Conservation (phyloP, 1,140 invertebrate genomes). For the Anoplophora glabripennis region DNA sequence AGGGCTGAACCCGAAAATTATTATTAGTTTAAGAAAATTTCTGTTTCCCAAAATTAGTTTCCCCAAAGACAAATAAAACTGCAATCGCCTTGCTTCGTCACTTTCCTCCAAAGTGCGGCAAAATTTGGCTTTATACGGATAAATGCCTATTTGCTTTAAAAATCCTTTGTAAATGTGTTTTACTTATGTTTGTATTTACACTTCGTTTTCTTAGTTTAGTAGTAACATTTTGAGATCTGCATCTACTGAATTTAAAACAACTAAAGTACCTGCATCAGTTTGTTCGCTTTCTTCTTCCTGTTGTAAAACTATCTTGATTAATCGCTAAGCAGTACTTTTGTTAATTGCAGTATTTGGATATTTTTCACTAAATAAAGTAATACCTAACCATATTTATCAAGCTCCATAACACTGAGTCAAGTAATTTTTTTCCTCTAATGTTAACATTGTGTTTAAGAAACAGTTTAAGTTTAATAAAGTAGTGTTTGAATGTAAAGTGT, state of each 20-base stretch:
- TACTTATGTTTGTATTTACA: slow-evolving; percentile 9
- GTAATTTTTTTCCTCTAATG: slow-evolving; percentile 1
- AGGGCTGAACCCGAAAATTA: too few species aligned
- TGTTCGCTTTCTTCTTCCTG: background rate
- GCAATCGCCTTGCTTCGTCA: slow-evolving; percentile 7
- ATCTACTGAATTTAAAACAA: background rate
- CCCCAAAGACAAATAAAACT: slow-evolving; percentile 16
- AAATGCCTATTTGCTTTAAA: slow-evolving; percentile 17
- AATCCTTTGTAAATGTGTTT: slow-evolving; percentile 16
- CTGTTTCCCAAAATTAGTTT: slow-evolving; percentile 14
- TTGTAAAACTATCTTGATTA: slow-evolving; percentile 23
- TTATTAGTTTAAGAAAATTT: slow-evolving; percentile 19
- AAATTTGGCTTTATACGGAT: slow-evolving; percentile 17
- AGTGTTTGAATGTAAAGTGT: background rate
- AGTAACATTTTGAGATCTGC: background rate
- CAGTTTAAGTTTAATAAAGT: slow-evolving; percentile 4
- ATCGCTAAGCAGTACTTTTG: slow-evolving; percentile 17
- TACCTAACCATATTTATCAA: background rate
- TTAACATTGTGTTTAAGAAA: slow-evolving; percentile 7
- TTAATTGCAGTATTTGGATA: slow-evolving; percentile 25
- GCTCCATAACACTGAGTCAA: background rate
- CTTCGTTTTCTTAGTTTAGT: background rate
- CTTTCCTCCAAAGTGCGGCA: slow-evolving; percentile 15
- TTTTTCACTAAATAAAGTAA: slow-evolving; percentile 16
- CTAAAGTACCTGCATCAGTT: slow-evolving; percentile 4